A percentile compares a stretch with the other conserved stretches of the same genome.
These are phyloP conservation scores for Forbesichthys papilliferus DNA, from an alignment of 2,113 vertebrate genomes.

Conservation along the genomic window DNA sequence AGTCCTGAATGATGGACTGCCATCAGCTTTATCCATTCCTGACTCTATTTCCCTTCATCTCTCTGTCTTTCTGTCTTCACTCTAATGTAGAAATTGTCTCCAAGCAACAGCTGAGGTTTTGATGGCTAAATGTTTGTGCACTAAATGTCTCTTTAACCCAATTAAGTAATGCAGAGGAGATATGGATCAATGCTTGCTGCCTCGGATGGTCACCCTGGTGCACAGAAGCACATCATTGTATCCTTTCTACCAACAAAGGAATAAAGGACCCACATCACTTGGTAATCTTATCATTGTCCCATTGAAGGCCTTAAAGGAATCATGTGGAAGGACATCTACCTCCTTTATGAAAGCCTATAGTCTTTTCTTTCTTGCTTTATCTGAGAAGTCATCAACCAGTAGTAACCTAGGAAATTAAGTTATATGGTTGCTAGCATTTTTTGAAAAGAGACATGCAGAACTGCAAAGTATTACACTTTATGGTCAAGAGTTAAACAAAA, in stretches of 20 bases:
- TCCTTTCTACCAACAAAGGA: slow-evolving; percentile 39
- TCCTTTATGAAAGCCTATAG: neutral
- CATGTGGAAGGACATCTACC: neutral
- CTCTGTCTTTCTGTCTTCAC: neutral
- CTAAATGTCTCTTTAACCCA: slow-evolving; percentile 63
- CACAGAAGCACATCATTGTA: slow-evolving; percentile 51
- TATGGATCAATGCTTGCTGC: slow-evolving; percentile 50
- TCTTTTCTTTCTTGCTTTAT: neutral
- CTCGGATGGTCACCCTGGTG: slow-evolving; percentile 52
- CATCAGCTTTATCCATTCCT: too few relatives aligned
- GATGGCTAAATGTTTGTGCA: slow-evolving; percentile 61
- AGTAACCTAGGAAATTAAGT: too few relatives aligned
- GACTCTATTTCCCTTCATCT: neutral
- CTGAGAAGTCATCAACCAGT: neutral
- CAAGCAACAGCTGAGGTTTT: slow-evolving; percentile 56
- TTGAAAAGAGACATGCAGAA: too few relatives aligned
- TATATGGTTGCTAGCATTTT: too few relatives aligned
- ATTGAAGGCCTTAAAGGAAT: neutral
- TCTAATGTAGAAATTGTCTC: slow-evolving; percentile 36
- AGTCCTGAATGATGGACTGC: neutral
- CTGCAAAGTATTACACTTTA: too few relatives aligned
- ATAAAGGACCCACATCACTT: slow-evolving; percentile 32
- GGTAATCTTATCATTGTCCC: slow-evolving; percentile 6
- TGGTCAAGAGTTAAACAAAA: too few relatives aligned
- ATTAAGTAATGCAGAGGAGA: slow-evolving; percentile 60